phyloP scores from a whole-genome alignment of 1,140 invertebrate genomes.

The Thaumetopoea pityocampa region DNA sequence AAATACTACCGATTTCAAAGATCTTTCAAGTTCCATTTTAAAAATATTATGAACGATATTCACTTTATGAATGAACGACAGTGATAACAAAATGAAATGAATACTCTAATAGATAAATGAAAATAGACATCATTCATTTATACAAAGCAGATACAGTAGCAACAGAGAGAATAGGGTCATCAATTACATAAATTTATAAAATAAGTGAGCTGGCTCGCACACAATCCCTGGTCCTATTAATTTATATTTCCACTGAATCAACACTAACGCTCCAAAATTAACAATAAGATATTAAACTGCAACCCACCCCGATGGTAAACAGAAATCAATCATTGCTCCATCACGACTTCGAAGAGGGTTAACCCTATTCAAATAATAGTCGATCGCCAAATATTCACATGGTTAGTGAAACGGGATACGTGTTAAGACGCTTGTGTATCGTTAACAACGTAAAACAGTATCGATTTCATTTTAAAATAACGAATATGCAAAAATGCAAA shows the following conservation, averaged over 20 bases:
- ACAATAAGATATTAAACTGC: conserved; percentile 74
- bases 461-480: no score
- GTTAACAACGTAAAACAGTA: neutral
- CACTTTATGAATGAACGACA: no score
- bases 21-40: no score
- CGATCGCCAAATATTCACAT: conserved; percentile 46
- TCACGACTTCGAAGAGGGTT: conserved; percentile 53
- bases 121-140: no score
- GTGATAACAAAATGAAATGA: no score
- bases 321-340: conserved; percentile 70
- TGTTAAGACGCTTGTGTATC: conserved; percentile 1
- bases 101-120: no score
- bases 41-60: no score
- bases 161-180: no score
- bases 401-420: conserved; percentile 20
- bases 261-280: conserved; percentile 46
- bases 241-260: conserved; percentile 32
- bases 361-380: conserved; percentile 60
- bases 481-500: no score
- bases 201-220: neutral
- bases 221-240: neutral
- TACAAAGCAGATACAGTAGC: no score
- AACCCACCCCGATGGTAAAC: conserved; percentile 59
- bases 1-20: no score
- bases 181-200: no score